Conservation (phyloP, 1,140 invertebrate genomes). For the Papilio aristodemus region DNA sequence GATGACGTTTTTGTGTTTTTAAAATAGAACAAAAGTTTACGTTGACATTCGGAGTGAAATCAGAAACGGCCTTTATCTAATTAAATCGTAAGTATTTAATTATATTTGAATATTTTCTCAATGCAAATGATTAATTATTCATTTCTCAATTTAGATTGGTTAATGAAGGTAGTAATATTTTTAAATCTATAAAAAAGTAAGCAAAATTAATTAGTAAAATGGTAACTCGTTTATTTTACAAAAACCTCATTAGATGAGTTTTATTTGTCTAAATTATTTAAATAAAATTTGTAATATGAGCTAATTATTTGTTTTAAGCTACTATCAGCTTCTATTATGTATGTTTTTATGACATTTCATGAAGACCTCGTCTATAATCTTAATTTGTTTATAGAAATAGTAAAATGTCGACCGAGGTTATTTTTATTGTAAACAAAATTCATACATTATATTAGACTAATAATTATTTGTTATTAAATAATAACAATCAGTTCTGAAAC, state of each 20-base stretch:
- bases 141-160: too few relatives aligned
- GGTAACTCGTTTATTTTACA: not conserved
- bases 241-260: too few relatives aligned
- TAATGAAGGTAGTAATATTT: not conserved
- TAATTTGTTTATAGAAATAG: slow-evolving; percentile 10
- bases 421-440: not conserved
- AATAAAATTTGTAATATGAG: not conserved
- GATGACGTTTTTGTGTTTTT: not conserved
- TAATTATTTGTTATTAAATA: too few relatives aligned
- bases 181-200: not conserved
- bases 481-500: too few relatives aligned
- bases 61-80: not conserved
- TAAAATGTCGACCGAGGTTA: slow-evolving; percentile 1
- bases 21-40: not conserved
- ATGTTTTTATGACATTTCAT: not conserved
- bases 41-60: too few relatives aligned
- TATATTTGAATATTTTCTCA: not conserved
- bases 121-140: too few relatives aligned
- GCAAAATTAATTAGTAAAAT: not conserved
- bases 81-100: not conserved
- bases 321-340: slow-evolving; percentile 4
- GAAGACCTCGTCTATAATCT: slow-evolving; percentile 9
- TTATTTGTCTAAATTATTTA: not conserved
- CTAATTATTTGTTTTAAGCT: not conserved
- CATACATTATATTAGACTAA: not conserved